Evolutionary conservation across 2,797 vertebrate genomes (phyloP).

Genomic region (Centroberyx gerrardi): DNA sequence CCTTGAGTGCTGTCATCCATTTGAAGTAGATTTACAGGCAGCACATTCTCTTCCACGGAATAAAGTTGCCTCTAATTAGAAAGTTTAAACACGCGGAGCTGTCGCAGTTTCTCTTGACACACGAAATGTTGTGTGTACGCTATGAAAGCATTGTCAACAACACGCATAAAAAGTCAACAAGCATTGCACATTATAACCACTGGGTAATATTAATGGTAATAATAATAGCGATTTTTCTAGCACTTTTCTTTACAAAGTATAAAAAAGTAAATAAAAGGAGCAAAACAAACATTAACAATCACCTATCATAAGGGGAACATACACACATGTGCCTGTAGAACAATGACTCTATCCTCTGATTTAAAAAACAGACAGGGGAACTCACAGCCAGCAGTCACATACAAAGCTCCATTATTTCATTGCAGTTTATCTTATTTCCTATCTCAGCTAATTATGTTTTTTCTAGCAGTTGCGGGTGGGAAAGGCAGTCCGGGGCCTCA

Average conservation of each 20-base stretch:
- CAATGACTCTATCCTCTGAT: no score
- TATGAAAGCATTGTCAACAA: background rate
- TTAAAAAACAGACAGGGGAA: no score
- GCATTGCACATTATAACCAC: no score
- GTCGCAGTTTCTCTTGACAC: background rate
- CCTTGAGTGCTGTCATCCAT: background rate
- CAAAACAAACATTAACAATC: background rate
- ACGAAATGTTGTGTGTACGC: background rate
- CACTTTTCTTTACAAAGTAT: no score
- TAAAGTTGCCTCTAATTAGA: background rate
- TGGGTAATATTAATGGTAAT: no score
- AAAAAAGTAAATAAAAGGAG: background rate
- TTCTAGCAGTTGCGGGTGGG: conserved; percentile 17
- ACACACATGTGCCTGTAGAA: no score
- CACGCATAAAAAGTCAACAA: background rate
- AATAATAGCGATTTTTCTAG: no score
- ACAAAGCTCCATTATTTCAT: conserved; percentile 8
- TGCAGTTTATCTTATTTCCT: conserved; percentile 20
- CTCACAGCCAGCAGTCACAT: background rate
- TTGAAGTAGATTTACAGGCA: conserved; percentile 18
- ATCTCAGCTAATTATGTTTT: conserved; percentile 33
- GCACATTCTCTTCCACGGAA: conserved; percentile 13
- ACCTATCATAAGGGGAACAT: no score
- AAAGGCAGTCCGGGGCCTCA: conserved; percentile 11
- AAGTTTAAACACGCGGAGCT: background rate